These are phyloP conservation scores for Podarcis cretensis DNA, from an alignment of 2,113 vertebrate genomes.

Conservation along the genomic window DNA sequence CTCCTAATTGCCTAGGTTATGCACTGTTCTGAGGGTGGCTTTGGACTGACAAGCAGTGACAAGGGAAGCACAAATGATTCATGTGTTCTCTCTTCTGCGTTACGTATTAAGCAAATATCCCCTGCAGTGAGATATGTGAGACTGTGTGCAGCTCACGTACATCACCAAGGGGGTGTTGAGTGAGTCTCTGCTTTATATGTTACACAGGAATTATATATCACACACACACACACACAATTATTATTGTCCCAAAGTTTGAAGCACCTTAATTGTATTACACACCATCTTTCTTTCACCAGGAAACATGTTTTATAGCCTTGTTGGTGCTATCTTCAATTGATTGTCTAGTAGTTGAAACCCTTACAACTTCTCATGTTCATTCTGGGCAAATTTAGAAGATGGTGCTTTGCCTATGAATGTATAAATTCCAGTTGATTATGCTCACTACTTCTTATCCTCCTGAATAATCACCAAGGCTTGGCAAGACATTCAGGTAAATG, in stretches of 20 bases:
- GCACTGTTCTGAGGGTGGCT: neutral
- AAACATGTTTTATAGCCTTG: neutral
- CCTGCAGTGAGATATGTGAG: neutral
- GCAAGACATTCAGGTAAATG: neutral
- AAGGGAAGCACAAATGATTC: neutral
- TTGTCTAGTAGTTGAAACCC: neutral
- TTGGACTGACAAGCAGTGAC: neutral
- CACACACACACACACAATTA: too few species aligned
- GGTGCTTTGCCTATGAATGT: neutral
- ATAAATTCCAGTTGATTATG: neutral
- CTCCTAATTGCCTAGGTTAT: neutral
- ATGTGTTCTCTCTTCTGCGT: neutral
- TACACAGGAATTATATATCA: neutral
- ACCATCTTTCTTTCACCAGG: neutral
- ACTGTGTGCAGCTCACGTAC: neutral
- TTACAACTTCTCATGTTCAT: neutral
- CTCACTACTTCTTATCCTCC: neutral
- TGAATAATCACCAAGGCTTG: neutral
- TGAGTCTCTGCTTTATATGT: neutral
- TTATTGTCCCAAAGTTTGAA: neutral
- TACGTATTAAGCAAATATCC: neutral
- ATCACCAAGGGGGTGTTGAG: neutral
- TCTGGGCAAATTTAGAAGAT: neutral
- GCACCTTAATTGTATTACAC: neutral
- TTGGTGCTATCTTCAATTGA: neutral